Evolutionary conservation across 2,797 vertebrate species (phyloP).

Genomic region (Muscicapa comitata): DNA sequence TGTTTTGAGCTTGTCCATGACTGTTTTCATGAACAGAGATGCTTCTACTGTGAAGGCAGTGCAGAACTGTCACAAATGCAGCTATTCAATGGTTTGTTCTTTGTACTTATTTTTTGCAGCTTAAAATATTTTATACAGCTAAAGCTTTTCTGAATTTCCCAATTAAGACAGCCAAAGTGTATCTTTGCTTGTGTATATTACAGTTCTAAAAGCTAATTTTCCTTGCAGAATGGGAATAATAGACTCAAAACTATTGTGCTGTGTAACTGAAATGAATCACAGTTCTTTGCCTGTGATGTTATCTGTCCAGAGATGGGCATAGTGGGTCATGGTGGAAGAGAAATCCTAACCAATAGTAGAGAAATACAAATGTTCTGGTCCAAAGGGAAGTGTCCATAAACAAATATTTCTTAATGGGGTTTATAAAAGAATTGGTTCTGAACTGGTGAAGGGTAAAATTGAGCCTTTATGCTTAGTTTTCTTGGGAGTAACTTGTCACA

Average conservation of each 20-base stretch:
- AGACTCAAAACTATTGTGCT: background rate
- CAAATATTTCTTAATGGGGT: background rate
- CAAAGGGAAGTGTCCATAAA: background rate
- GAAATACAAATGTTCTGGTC: background rate
- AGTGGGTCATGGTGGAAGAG: background rate
- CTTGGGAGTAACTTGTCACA: background rate
- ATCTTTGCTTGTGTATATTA: background rate
- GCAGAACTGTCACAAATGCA: background rate
- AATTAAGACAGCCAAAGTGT: background rate
- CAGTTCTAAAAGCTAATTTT: background rate
- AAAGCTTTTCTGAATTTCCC: background rate
- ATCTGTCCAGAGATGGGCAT: background rate
- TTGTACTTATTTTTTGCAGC: background rate
- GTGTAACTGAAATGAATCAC: background rate
- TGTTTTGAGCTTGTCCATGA: background rate
- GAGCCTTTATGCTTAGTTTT: conserved; percentile 12
- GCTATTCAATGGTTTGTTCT: background rate
- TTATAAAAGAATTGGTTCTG: conserved; percentile 27
- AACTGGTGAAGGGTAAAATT: conserved; percentile 46
- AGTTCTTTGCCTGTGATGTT: background rate
- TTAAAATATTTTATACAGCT: background rate
- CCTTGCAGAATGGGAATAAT: background rate
- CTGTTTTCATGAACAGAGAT: background rate
- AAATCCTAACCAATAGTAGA: background rate
- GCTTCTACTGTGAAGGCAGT: background rate